Percentiles rank a stretch among this genome's conserved stretches.
These are phyloP conservation scores for Nilaparvata lugens DNA, from an alignment of 1,140 invertebrate genomes.

Conservation along the genomic window DNA sequence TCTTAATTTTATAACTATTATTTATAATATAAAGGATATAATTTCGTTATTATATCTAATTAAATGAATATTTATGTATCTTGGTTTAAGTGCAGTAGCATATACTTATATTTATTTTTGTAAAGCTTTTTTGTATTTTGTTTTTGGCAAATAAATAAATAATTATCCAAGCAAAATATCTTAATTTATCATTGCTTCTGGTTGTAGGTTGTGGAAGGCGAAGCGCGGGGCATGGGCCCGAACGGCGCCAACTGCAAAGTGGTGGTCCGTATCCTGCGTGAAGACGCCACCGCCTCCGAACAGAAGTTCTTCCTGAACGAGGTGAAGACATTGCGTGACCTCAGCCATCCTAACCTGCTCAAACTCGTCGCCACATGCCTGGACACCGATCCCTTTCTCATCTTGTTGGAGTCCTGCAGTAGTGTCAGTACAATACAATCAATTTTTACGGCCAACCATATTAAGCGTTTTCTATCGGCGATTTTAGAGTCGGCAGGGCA, in stretches of 20 bases:
- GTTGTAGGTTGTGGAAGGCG: slow-evolving; percentile 59
- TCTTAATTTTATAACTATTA: no score
- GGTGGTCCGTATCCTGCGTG: slow-evolving; percentile 60
- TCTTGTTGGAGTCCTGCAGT: slow-evolving; percentile 54
- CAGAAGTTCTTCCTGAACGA: slow-evolving; percentile 64
- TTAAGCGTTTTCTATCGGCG: no score
- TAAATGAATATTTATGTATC: no score
- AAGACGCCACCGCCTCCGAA: slow-evolving; percentile 55
- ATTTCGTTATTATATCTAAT: no score
- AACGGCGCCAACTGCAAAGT: slow-evolving; percentile 31
- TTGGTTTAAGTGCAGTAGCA: no score
- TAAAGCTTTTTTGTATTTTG: no score
- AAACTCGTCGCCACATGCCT: slow-evolving; percentile 49
- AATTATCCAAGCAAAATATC: no score
- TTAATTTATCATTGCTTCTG: neutral
- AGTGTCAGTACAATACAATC: slow-evolving; percentile 38
- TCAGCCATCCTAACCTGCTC: slow-evolving; percentile 52
- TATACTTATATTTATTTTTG: no score
- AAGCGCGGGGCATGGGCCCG: slow-evolving; percentile 42
- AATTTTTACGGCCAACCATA: neutral
- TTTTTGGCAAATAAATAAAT: no score
- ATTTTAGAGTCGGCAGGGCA: no score
- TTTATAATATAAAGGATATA: no score
- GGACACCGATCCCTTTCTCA: slow-evolving; percentile 52
- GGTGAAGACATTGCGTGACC: slow-evolving; percentile 51